Evolutionary conservation across 2,888 invertebrate species (phyloP).

Genomic region (Dryocosmus kuriphilus): DNA sequence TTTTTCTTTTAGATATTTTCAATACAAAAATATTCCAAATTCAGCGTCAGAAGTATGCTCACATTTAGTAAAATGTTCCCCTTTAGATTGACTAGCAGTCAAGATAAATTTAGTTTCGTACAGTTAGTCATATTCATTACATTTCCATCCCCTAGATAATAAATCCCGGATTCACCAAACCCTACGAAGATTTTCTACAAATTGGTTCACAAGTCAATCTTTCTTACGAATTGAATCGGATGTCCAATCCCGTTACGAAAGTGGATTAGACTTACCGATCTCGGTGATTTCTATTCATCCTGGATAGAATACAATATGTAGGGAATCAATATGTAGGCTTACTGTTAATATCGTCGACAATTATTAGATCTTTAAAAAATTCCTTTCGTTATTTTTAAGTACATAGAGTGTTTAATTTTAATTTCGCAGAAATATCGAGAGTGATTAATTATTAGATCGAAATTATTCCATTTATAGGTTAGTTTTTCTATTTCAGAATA

Average conservation of each 20-base stretch:
- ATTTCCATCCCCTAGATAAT: slow-evolving; percentile 8
- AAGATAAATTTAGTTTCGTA: neutral
- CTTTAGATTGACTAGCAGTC: neutral
- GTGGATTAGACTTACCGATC: slow-evolving; percentile 36
- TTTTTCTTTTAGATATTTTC: too few relatives aligned
- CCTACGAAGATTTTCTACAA: slow-evolving; percentile 32
- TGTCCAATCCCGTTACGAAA: slow-evolving; percentile 33
- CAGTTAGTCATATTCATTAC: slow-evolving; percentile 36
- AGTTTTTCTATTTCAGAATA: too few relatives aligned
- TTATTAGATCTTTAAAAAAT: neutral
- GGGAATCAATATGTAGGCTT: neutral
- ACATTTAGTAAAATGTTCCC: neutral
- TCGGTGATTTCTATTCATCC: slow-evolving; percentile 1
- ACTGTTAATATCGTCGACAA: neutral
- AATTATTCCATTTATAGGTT: too few relatives aligned
- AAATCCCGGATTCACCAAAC: slow-evolving; percentile 21
- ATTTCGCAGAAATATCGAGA: too few relatives aligned
- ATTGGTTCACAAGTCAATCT: slow-evolving; percentile 39
- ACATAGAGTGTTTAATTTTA: too few relatives aligned
- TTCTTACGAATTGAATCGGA: slow-evolving; percentile 35
- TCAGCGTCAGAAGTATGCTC: too few relatives aligned
- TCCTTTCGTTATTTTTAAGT: neutral
- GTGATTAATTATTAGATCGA: too few relatives aligned
- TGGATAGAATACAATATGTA: neutral
- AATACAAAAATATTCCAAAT: too few relatives aligned